Evolutionary conservation across 2,888 invertebrate genomes (phyloP).

Genomic region (Oscheius sp.): DNA sequence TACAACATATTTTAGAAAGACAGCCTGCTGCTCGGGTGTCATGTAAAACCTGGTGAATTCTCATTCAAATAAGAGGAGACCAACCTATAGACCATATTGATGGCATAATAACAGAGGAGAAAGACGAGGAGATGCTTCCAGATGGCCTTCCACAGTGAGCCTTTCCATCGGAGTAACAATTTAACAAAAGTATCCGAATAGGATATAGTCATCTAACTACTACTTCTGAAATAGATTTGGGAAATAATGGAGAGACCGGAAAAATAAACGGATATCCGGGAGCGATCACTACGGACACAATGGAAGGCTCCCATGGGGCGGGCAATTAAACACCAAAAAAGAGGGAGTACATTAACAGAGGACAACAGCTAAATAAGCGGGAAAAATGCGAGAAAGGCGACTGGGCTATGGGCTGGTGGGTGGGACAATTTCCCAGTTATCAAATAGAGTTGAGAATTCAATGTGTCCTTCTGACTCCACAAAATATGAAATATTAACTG

Average conservation of each 20-base stretch:
- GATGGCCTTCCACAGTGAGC: constrained; percentile 66
- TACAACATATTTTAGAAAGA: constrained; percentile 57
- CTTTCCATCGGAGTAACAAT: constrained; percentile 65
- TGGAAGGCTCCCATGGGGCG: constrained; percentile 12
- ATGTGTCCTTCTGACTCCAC: too few relatives aligned
- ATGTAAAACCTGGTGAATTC: constrained; percentile 56
- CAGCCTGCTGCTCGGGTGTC: constrained; percentile 54
- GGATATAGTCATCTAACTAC: constrained; percentile 58
- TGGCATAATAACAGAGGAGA: constrained; percentile 58
- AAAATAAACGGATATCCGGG: constrained; percentile 7
- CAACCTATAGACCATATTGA: constrained; percentile 61
- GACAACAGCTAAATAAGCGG: not conserved
- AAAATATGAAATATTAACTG: too few relatives aligned
- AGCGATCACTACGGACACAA: constrained; percentile 6
- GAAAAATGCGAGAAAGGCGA: too few relatives aligned
- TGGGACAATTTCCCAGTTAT: too few relatives aligned
- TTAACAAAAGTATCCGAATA: constrained; percentile 66
- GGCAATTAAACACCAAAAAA: constrained; percentile 5
- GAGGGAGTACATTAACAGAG: constrained; percentile 10
- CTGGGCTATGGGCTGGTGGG: too few relatives aligned
- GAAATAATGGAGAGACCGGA: not conserved
- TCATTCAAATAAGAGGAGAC: not conserved
- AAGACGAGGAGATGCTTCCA: constrained; percentile 64
- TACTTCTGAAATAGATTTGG: not conserved
- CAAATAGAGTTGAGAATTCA: too few relatives aligned